Evolutionary conservation across 2,113 vertebrate genomes (phyloP).

Genomic region (Andinoacara biseriatus): DNA sequence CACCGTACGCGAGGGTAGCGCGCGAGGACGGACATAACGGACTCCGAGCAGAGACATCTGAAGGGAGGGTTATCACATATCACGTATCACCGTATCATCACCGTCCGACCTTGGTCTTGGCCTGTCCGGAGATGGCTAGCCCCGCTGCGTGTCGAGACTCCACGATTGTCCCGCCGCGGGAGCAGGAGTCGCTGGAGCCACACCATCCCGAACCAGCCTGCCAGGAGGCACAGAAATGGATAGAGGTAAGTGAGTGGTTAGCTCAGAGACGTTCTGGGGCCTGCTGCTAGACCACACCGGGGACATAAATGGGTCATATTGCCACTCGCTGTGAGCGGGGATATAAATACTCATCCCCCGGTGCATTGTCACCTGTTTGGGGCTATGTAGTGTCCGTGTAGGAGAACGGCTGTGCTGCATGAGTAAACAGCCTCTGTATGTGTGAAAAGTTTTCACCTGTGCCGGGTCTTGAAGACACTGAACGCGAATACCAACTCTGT

Average conservation of each 20-base stretch:
- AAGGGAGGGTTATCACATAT: conserved; percentile 3
- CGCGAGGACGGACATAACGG: conserved; percentile 40
- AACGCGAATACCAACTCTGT: background rate
- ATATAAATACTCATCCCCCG: conserved; percentile 61
- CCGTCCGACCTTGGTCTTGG: conserved; percentile 4
- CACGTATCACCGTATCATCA: conserved; percentile 10
- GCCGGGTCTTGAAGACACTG: background rate
- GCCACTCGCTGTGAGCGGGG: conserved; percentile 15
- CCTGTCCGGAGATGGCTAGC: conserved; percentile 83
- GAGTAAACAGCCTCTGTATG: background rate
- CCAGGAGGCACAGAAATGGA: conserved; percentile 92
- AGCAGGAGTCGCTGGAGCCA: conserved; percentile 59
- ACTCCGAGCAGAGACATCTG: conserved; percentile 12
- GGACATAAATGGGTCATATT: conserved; percentile 34
- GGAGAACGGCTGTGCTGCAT: conserved; percentile 13
- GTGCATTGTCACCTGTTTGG: conserved; percentile 66
- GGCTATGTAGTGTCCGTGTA: conserved; percentile 29
- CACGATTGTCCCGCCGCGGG: conserved; percentile 25
- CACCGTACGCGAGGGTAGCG: background rate
- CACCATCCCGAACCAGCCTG: conserved; percentile 85
- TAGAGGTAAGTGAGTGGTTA: conserved; percentile 84
- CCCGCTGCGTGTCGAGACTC: conserved; percentile 66
- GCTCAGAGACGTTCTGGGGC: background rate
- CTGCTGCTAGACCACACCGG: background rate
- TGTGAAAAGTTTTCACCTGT: conserved; percentile 48